A percentile compares a stretch with the other conserved stretches of the same genome.
Conservation (phyloP, 2,888 invertebrate genomes). For the Sesamia inferens region DNA sequence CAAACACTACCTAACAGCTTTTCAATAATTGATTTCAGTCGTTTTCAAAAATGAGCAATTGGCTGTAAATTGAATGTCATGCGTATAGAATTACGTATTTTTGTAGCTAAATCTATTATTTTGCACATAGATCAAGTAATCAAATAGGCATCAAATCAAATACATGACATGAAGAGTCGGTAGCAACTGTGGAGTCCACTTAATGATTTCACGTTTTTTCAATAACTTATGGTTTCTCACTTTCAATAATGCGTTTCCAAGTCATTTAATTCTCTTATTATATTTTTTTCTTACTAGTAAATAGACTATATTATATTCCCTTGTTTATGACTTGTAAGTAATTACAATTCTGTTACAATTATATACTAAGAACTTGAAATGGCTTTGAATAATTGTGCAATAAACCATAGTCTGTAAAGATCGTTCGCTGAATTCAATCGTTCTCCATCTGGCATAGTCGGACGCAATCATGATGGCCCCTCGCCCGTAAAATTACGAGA, state of each 20-base stretch:
- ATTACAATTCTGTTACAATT: slow-evolving; percentile 29
- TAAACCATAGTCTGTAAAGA: slow-evolving; percentile 54
- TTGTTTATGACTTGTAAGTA: background rate
- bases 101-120: slow-evolving; percentile 12
- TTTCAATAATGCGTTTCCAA: slow-evolving; percentile 59
- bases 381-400: slow-evolving; percentile 60
- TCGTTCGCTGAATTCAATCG: slow-evolving; percentile 55
- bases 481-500: slow-evolving; percentile 87
- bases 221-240: slow-evolving; percentile 64
- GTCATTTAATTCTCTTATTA: slow-evolving; percentile 4
- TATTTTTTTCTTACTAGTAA: background rate
- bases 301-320: background rate
- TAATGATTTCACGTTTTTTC: slow-evolving; percentile 68
- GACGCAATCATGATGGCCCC: slow-evolving; percentile 81
- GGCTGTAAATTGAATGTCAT: slow-evolving; percentile 12
- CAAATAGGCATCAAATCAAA: slow-evolving; percentile 68
- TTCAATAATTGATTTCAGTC: slow-evolving; percentile 23
- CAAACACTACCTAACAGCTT: slow-evolving; percentile 11
- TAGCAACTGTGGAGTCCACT: slow-evolving; percentile 61
- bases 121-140: slow-evolving; percentile 51
- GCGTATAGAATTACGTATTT: slow-evolving; percentile 20
- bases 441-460: slow-evolving; percentile 71
- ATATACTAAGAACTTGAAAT: slow-evolving; percentile 43
- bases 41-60: slow-evolving; percentile 35
- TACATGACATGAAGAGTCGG: slow-evolving; percentile 57